Evolutionary conservation across 1,140 invertebrate species (phyloP).

Genomic region (Heterodera carotae): DNA sequence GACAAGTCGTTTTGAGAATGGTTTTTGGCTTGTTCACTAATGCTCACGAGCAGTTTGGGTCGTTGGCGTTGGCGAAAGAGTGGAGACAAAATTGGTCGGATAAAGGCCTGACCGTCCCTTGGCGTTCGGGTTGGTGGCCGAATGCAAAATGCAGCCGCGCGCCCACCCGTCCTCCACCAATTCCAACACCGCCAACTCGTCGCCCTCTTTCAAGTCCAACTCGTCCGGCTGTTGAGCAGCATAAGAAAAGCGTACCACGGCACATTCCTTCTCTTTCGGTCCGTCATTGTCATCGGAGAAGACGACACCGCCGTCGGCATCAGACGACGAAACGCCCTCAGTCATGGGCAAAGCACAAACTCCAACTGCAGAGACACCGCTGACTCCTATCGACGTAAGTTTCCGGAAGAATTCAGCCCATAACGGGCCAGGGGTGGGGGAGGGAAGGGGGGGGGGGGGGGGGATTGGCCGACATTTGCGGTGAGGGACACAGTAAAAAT

Average conservation of each 20-base stretch:
- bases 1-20: background rate
- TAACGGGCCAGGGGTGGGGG: too few species aligned
- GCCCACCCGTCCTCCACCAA: constrained; percentile 70
- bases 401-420: too few species aligned
- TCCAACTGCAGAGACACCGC: background rate
- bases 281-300: background rate
- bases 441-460: too few species aligned
- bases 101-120: constrained; percentile 68
- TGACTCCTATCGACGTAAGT: background rate
- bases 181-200: constrained; percentile 82
- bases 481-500: constrained; percentile 9
- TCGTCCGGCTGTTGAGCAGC: constrained; percentile 89
- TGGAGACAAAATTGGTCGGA: constrained; percentile 69
- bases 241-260: constrained; percentile 85
- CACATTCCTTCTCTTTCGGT: constrained; percentile 64
- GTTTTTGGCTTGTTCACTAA: background rate
- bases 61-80: constrained; percentile 31
- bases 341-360: background rate
- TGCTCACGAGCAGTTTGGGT: constrained; percentile 32
- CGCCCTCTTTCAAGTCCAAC: constrained; percentile 82
- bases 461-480: too few species aligned
- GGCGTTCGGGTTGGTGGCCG: background rate
- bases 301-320: background rate
- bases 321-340: too few species aligned
- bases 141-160: constrained; percentile 66